Evolutionary conservation across 2,113 vertebrate species (phyloP), one percentile per base, ranked within the genome.

Genomic region (Eira barbara): DNA sequence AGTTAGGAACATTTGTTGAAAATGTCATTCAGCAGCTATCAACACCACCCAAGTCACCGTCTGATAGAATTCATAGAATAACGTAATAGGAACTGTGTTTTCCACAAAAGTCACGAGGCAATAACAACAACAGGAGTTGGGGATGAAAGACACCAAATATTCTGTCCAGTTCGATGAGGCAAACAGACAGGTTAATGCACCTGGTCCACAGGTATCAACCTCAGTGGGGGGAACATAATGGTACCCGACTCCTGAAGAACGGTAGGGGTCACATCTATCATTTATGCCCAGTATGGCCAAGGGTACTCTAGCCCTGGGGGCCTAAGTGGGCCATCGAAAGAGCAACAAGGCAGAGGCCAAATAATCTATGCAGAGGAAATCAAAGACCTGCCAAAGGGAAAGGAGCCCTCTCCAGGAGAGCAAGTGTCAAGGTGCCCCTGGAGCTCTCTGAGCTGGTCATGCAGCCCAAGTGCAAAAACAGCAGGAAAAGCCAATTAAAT

Each of bases 41-140:
- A 93, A 42, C 14, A 8, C 34, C 57, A 31, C 47, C 89, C 69
- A 47, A 84, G 86, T 91, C 89, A 83, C 4, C 0, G 13, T 61
- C 96, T 93, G 80, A 97, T 76, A 78, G 89, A 93, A 52, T 92
- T 39, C 94, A 85, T 76, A 95, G 13, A 92, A 80, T 91, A 95
- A 92, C 42, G n/a, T 71, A 69, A 83, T n/a, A 88, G 78, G 65
- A 94, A 71, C 91, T 13, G 2, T 3, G 20, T 89, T 78, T 17
- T 57, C 93, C 69, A 88, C 80, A 74, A 63, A 96, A 97, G 69
- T 71, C 94, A 91, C 63, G 85, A 91, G 76, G 84, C 0, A 1
- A 52, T 92, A 88, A 85, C 34, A 21, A 87, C 0, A 8, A 49
- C 47, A 49, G 34, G n/a, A 63, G 34, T 7, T 34, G 31, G 20